phyloP scores from a whole-genome alignment of 1,140 invertebrate species.

The Calliopsis andreniformis region DNA sequence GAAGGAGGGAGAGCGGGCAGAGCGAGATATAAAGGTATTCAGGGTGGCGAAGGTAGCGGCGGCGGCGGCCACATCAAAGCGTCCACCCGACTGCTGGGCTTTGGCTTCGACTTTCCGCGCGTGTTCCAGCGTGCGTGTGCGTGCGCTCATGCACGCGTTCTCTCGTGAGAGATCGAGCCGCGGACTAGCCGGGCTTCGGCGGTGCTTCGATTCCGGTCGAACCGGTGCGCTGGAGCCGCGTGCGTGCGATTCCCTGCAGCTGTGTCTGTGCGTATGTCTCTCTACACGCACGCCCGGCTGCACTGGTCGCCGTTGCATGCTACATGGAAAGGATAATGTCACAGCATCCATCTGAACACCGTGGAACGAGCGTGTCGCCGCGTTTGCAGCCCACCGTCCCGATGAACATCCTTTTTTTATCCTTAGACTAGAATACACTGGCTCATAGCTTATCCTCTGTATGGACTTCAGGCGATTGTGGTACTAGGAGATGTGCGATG shows the following conservation, averaged over 20 bases:
- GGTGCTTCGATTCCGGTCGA: slow-evolving; percentile 72
- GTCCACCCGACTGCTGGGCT: slow-evolving; percentile 70
- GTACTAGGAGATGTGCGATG: slow-evolving; percentile 19
- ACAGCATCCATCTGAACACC: slow-evolving; percentile 61
- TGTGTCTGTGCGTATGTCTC: slow-evolving; percentile 29
- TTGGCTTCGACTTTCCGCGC: slow-evolving; percentile 60
- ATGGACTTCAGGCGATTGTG: slow-evolving; percentile 24
- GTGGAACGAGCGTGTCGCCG: slow-evolving; percentile 62
- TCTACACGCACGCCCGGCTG: slow-evolving; percentile 16
- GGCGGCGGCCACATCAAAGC: slow-evolving; percentile 76
- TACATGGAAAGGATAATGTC: slow-evolving; percentile 63
- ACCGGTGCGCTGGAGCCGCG: slow-evolving; percentile 64
- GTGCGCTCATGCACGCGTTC: slow-evolving; percentile 42
- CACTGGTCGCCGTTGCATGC: slow-evolving; percentile 49
- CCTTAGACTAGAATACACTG: slow-evolving; percentile 20
- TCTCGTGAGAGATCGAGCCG: slow-evolving; percentile 54
- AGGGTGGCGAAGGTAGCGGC: slow-evolving; percentile 71
- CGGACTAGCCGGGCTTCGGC: slow-evolving; percentile 44
- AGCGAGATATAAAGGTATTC: slow-evolving; percentile 71
- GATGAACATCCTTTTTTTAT: not conserved
- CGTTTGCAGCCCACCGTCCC: slow-evolving; percentile 37
- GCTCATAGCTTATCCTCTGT: not conserved
- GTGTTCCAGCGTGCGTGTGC: slow-evolving; percentile 51
- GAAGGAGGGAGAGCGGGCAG: slow-evolving; percentile 40
- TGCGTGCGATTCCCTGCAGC: slow-evolving; percentile 37